A percentile compares a stretch with the other conserved stretches of the same genome.
Conservation (phyloP, 2,888 invertebrate genomes). For the Drosophila aldrichi region DNA sequence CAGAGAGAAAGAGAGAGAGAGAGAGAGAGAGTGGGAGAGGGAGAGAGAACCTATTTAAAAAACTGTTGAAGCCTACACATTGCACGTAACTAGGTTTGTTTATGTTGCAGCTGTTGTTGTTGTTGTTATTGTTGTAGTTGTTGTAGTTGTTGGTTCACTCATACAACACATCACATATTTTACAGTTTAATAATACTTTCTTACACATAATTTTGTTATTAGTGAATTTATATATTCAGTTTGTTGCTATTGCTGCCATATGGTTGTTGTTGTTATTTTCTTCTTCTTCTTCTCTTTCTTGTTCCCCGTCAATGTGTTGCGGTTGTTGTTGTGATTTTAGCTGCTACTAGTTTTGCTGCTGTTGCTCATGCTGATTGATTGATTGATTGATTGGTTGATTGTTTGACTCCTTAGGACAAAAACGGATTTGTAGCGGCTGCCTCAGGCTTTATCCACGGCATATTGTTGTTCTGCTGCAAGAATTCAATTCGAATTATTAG, state of each 20-base stretch:
- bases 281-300: conserved; percentile 9
- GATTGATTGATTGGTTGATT: conserved; percentile 47
- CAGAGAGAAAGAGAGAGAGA: background rate
- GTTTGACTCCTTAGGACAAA: conserved; percentile 82
- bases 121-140: background rate
- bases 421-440: conserved; percentile 85
- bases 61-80: conserved; percentile 41
- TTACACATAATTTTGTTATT: conserved; percentile 74
- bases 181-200: conserved; percentile 83
- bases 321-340: conserved; percentile 14
- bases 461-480: conserved; percentile 83
- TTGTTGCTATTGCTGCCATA: conserved; percentile 37
- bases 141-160: conserved; percentile 14
- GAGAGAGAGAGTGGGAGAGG: background rate
- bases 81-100: conserved; percentile 47
- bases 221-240: conserved; percentile 60
- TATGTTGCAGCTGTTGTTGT: conserved; percentile 31
- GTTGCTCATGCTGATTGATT: conserved; percentile 35
- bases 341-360: conserved; percentile 21
- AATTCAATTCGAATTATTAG: conserved; percentile 12
- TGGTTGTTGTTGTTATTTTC: conserved; percentile 6
- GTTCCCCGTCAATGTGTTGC: conserved; percentile 32
- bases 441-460: conserved; percentile 85
- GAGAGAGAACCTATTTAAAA: conserved; percentile 21
- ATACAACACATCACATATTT: conserved; percentile 75